These are phyloP conservation scores for Connochaetes taurinus DNA, from an alignment of 2,113 vertebrate genomes.

Conservation along the genomic window DNA sequence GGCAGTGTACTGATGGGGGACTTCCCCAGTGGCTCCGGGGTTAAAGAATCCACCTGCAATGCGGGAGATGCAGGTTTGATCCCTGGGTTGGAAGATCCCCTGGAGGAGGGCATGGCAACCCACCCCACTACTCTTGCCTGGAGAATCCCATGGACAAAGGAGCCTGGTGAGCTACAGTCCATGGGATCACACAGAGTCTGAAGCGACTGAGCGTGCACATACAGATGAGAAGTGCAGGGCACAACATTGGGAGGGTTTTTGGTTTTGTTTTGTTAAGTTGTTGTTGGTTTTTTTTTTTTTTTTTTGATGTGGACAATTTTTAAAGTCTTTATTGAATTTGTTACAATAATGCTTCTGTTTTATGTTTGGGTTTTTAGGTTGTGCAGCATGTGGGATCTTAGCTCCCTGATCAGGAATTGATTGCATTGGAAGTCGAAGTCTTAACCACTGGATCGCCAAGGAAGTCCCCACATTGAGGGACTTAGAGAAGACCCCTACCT, in stretches of 20 bases:
- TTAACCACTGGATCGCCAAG: not conserved
- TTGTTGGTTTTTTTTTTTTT: no score
- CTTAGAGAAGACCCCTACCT: not conserved
- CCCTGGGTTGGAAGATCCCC: not conserved
- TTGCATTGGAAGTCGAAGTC: not conserved
- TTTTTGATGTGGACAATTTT: not conserved
- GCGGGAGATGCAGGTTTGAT: not conserved
- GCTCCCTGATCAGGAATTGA: not conserved
- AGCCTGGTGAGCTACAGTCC: not conserved
- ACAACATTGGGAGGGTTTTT: not conserved
- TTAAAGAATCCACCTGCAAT: not conserved
- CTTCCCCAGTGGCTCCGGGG: not conserved
- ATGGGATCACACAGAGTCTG: not conserved
- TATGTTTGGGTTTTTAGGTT: not conserved
- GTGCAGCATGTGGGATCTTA: not conserved
- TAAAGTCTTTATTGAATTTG: not conserved
- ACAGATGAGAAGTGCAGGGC: not conserved
- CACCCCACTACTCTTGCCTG: not conserved
- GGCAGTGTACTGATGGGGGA: no score
- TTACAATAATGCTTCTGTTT: not conserved
- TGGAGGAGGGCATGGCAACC: not conserved
- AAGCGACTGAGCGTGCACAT: not conserved
- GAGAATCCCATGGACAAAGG: not conserved
- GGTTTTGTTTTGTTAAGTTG: not conserved
- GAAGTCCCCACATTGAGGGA: not conserved